Evolutionary conservation across 2,113 vertebrate genomes (phyloP), one percentile per base, ranked within the genome.

Genomic region (Mastomys natalensis): DNA sequence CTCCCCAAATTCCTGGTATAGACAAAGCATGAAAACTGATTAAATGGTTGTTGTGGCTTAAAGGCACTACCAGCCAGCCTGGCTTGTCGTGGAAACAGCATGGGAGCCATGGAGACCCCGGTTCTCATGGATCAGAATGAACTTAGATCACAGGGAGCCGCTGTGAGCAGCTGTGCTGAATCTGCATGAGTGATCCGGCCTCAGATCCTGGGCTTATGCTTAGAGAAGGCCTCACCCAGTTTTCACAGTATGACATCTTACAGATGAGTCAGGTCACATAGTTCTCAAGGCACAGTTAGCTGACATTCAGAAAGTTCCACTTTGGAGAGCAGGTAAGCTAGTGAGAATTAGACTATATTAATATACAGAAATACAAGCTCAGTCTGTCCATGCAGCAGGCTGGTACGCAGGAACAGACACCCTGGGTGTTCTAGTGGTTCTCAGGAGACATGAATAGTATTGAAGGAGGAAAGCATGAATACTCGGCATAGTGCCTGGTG

Each of bases 1-100:
- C 58, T 51, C 21, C 45, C n/a, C 26, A 94, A 72, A 89, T 95
- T 94, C 53, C 48, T 60, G n/a, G 48, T 87, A 43, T 48, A 84
- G 82, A 87, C 17, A 68, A 94, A 89, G 66, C 66, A 85, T 53
- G 55, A 78, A n/a, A 91, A 55, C 66, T 60, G 37, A 88, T 51
- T 78, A 80, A 58, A 74, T 85, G 51, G 17, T 37, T 31, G 9
- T 3, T 48, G 58, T 55, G 58, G 10, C 29, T 94, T 73, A 64
- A 34, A 90, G 34, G 29, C 21, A 48, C 31, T 31, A 7, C 45
- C 10, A 58, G 15, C 53, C 34, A 31, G 45, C 29, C 17, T 43
- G 80, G 29, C 80, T 87, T 80, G n/a, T 62, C 37, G 4, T 26
- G 19, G 13, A 70, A 60, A 70, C 53, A 45, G 73, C 24, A 76